Evolutionary conservation across 2,888 invertebrate species (phyloP).

Genomic region (Sisyra nigra): DNA sequence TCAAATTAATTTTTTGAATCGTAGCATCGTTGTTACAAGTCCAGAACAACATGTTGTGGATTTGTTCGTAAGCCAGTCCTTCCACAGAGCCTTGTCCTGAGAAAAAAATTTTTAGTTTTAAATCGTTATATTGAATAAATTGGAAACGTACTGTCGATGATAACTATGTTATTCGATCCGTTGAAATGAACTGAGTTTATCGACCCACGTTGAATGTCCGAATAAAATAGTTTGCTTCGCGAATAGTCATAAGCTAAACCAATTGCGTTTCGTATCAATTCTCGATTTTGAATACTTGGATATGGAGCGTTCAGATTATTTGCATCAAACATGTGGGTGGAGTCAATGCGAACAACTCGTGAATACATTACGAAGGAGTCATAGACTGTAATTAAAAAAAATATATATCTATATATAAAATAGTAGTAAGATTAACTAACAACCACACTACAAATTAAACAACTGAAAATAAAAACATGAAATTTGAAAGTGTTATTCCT

Average conservation of each 20-base stretch:
- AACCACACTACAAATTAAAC: neutral
- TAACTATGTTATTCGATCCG: conserved; percentile 51
- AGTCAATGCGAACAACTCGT: conserved; percentile 63
- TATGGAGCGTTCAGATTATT: conserved; percentile 62
- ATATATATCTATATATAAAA: too few relatives aligned
- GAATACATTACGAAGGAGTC: conserved; percentile 74
- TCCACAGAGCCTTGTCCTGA: conserved; percentile 78
- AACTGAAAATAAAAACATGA: conserved; percentile 5
- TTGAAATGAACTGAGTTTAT: conserved; percentile 72
- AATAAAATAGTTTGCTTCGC: conserved; percentile 58
- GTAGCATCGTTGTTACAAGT: conserved; percentile 68
- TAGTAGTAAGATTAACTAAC: conserved; percentile 7
- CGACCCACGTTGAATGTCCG: conserved; percentile 74
- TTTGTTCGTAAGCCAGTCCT: conserved; percentile 63
- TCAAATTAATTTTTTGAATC: conserved; percentile 41
- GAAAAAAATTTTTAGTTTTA: conserved; percentile 18
- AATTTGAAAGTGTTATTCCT: neutral
- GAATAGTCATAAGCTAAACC: conserved; percentile 67
- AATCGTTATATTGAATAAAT: conserved; percentile 3
- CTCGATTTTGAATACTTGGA: conserved; percentile 51
- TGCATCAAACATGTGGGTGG: conserved; percentile 57
- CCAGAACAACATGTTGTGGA: conserved; percentile 62
- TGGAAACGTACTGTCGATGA: conserved; percentile 47
- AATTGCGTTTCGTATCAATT: conserved; percentile 70
- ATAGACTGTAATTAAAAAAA: conserved; percentile 40